Evolutionary conservation across 2,797 vertebrate genomes (phyloP).

Genomic region (Xiphorhynchus erythropygius): DNA sequence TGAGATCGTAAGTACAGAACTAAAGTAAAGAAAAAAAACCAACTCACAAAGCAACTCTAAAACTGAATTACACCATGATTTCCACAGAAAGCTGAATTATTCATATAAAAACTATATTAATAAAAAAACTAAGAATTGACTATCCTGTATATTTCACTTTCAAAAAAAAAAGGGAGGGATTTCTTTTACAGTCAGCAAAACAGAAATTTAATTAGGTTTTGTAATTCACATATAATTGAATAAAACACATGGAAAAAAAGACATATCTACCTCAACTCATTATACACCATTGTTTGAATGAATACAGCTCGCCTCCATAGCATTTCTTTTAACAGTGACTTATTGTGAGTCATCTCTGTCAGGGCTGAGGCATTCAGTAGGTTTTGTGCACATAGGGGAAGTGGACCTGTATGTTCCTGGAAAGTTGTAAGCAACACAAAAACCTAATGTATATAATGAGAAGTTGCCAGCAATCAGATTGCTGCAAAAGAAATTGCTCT

Average conservation of each 20-base stretch:
- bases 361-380: not conserved
- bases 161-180: not conserved
- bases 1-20: not conserved
- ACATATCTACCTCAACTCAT: not conserved
- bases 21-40: not conserved
- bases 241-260: not conserved
- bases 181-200: not conserved
- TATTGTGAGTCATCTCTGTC: not conserved
- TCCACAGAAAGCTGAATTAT: not conserved
- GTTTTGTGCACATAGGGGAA: not conserved
- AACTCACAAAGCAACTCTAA: not conserved
- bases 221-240: not conserved
- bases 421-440: not conserved
- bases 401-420: not conserved
- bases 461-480: not conserved
- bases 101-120: not conserved
- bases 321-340: not conserved
- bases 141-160: not conserved
- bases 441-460: not conserved
- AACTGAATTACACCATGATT: not conserved
- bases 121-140: not conserved
- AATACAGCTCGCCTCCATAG: not conserved
- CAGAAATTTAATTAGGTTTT: not conserved
- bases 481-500: not conserved
- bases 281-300: not conserved